Base-by-base conservation (phyloP, 64 coral and sea anemone genomes). In the Hydrozoanthus tunicans region DNA sequence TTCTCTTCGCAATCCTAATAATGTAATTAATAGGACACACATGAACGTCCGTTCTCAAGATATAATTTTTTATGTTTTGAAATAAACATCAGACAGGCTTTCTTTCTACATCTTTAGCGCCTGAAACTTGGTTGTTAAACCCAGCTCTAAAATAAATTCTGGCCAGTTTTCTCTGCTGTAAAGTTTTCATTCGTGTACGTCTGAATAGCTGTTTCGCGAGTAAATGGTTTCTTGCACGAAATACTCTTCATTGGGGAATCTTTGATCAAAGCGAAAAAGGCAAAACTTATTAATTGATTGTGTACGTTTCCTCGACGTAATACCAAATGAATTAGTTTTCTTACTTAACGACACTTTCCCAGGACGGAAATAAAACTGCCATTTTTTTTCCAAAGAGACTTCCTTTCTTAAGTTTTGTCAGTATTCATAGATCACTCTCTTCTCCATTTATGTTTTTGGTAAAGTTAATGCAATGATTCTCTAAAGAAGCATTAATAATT, bases 21-120 rank as follows among this genome's bases (percentile, higher is more conserved):
- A 14, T 55, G 12, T 20, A n/a, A 15, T 71, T 66, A 70, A 56
- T 68, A 85, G 13, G 56, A 60, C 26, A 20, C 6, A 85, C 3
- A 68, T 17, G 56, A 17, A 56, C 54, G 6, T 70, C 13, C 51
- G 4, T 51, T 56, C 43, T 64, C 20, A 12, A 14, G 62, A 83
- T 17, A 53, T 9, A 64, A 8, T 57, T 82, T 84, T 69, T 69
- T 85, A 14, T 85, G 64, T 68, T n/a, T 51, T 85, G 24, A 56
- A 14, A 56, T 68, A 24, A 68, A 85, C 54, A n/a, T 70, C 64
- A 51, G 9, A 65, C 6, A 63, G 6, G 11, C 60, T 53, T 70
- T 53, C 68, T 85, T 20, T 68, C 82, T 67, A 55, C 32, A 53
- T 70, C 59, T 53, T 55, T 52, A 20, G 14, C 64, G 5, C 7